These are phyloP conservation scores for Crossaster papposus DNA, from an alignment of 53 echinoderm and acorn worm species.

Conservation along the genomic window DNA sequence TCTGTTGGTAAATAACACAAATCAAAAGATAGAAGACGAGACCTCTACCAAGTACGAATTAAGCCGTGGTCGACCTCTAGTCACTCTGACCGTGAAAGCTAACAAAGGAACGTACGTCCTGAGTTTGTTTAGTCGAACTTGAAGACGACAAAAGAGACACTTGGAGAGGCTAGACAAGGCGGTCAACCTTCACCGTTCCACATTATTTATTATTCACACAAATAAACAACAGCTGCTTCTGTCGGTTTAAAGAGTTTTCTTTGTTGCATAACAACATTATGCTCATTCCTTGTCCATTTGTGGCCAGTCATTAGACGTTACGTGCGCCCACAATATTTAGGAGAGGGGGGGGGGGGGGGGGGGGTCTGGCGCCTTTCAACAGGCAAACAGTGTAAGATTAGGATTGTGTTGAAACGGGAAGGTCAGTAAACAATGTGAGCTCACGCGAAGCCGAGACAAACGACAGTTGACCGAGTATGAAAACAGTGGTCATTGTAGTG, in stretches of 20 bases:
- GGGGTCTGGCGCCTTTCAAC: slow-evolving; percentile 17
- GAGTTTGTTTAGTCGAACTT: neutral
- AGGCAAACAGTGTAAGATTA: slow-evolving; percentile 26
- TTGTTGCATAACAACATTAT: slow-evolving; percentile 23
- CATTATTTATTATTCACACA: neutral
- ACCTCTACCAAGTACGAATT: neutral
- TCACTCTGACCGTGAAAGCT: neutral
- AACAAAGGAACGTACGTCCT: neutral
- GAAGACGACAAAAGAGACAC: neutral
- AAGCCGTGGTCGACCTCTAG: neutral
- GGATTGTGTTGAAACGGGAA: neutral
- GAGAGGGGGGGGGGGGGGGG: too few species aligned
- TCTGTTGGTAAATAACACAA: neutral
- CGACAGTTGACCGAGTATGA: slow-evolving; percentile 23
- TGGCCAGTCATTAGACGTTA: slow-evolving; percentile 1
- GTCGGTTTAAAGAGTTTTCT: neutral
- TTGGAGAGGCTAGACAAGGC: neutral
- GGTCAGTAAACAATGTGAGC: slow-evolving; percentile 19
- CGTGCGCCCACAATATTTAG: neutral
- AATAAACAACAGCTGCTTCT: too few species aligned
- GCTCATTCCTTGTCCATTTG: slow-evolving; percentile 19
- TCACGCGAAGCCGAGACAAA: neutral
- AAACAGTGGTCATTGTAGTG: neutral
- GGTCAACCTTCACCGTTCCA: neutral
- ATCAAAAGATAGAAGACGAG: neutral